Conservation (phyloP, 1,140 invertebrate genomes). For the Lucilia sericata region DNA sequence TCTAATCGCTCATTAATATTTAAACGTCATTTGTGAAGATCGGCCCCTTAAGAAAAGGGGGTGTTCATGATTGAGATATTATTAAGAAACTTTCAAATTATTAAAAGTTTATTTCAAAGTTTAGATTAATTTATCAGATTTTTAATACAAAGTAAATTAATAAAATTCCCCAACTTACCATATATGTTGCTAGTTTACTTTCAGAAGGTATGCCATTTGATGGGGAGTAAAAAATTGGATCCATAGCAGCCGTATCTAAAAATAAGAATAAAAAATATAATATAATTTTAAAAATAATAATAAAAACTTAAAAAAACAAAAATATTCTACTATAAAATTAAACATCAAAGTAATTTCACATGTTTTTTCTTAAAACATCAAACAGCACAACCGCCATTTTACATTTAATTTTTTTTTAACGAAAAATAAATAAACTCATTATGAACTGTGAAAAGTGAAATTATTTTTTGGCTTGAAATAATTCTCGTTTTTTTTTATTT, state of each 20-base stretch:
- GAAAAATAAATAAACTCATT: not conserved
- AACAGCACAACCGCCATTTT: constrained; percentile 1
- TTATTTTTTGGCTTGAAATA: not conserved
- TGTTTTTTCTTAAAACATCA: not conserved
- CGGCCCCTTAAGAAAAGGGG: too few relatives aligned
- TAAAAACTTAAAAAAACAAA: not conserved
- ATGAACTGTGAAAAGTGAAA: constrained; percentile 24
- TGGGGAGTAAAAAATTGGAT: constrained; percentile 72
- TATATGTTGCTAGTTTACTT: constrained; percentile 87
- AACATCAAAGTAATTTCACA: constrained; percentile 7
- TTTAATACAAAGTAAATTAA: too few relatives aligned
- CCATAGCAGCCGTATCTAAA: constrained; percentile 69
- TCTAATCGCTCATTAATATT: too few relatives aligned
- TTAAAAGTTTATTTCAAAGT: too few relatives aligned
- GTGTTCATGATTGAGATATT: too few relatives aligned
- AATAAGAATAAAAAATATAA: constrained; percentile 35
- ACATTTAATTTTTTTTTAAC: not conserved
- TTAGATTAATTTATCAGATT: too few relatives aligned
- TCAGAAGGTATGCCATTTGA: constrained; percentile 84
- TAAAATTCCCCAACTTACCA: constrained; percentile 71
- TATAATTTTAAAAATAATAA: too few relatives aligned
- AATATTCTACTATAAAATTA: not conserved
- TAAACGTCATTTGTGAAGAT: too few relatives aligned
- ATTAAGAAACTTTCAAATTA: too few relatives aligned
- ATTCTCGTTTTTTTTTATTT: too few relatives aligned